Base-by-base conservation (phyloP, 1,140 invertebrate species). In the Tribolium madens region DNA sequence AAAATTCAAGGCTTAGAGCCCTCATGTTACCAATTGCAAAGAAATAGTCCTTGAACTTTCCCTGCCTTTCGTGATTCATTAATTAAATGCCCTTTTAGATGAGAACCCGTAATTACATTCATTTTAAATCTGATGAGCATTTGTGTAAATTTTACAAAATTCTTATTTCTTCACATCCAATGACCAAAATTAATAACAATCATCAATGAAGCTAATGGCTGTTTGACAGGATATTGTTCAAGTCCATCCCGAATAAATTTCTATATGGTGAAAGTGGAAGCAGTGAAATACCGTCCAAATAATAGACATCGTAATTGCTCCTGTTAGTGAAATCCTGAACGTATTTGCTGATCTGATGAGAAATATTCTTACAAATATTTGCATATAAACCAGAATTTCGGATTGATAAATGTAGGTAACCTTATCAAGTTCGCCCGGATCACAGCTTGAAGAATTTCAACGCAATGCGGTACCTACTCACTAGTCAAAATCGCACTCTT, bases 1-100 rank as follows among this genome's bases (percentile, higher is more conserved):
- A 64, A 64, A 33, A 13, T 33, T 64, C 57, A 64, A 64, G 57
- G 57, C 17, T 64, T 64, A 64, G 57, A 26, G 57, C 57, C 7
- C 26, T 14, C 21, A 33, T 13, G 14, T 21, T 64, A 33, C 21
- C 3, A 31, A 64, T 3, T 42, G n/a, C 21, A n/a, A 57, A n/a
- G 17, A 5, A 3, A 57, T 15, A 21, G 10, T 33, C 57, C 57
- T 64, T 64, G 57, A 64, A 64, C 57, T 64, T 64, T 64, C 5
- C 13, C n/a, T 64, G 21, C 36, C 21, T 64, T 33, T 12, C 26
- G 26, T 60, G 18, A 64, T 60, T 26, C 26, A 60, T 60, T 31
- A 31, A 60, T 15, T 52, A 17, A 5, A 10, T 60, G 53, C 53
- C 53, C 15, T 21, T 21, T 21, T 7, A 60, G 21, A n/a, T 60